A percentile compares a stretch with the other conserved stretches of the same genome.
Evolutionary conservation across 2,888 invertebrate genomes (phyloP).

Genomic region (Gymnosoma rotundatum): DNA sequence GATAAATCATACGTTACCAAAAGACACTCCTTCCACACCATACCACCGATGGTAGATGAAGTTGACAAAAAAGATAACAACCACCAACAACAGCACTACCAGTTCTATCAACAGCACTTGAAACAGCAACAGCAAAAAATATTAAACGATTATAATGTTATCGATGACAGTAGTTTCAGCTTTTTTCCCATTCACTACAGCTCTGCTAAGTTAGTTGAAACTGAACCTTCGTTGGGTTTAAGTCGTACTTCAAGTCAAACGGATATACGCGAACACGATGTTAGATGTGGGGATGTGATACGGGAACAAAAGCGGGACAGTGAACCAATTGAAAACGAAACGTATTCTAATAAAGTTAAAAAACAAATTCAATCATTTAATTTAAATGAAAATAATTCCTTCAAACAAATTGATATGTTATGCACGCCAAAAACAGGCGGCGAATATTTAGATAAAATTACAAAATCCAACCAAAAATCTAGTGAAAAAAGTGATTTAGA

Average conservation of each 20-base stretch:
- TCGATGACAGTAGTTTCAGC: slow-evolving; percentile 63
- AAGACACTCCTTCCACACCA: slow-evolving; percentile 64
- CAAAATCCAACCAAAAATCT: slow-evolving; percentile 35
- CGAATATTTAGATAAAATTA: slow-evolving; percentile 32
- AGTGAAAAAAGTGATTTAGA: slow-evolving; percentile 59
- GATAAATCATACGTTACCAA: slow-evolving; percentile 62
- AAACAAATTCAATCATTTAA: slow-evolving; percentile 25
- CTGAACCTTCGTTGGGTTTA: slow-evolving; percentile 78
- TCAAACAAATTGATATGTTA: slow-evolving; percentile 24
- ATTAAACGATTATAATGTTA: slow-evolving; percentile 62
- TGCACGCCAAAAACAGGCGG: neutral
- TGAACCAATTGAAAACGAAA: slow-evolving; percentile 56
- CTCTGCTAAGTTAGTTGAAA: slow-evolving; percentile 76
- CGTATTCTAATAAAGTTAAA: slow-evolving; percentile 35
- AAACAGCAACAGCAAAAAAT: slow-evolving; percentile 48
- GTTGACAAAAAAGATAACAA: slow-evolving; percentile 52
- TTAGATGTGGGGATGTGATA: slow-evolving; percentile 2
- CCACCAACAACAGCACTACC: slow-evolving; percentile 49
- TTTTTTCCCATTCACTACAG: slow-evolving; percentile 56
- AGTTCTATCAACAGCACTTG: slow-evolving; percentile 52
- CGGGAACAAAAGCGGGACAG: slow-evolving; percentile 39
- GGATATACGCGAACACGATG: slow-evolving; percentile 48
- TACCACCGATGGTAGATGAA: slow-evolving; percentile 44
- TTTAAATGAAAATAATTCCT: slow-evolving; percentile 25
- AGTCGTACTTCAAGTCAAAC: slow-evolving; percentile 70